Evolutionary conservation across 2,797 vertebrate species (phyloP), one percentile per base, ranked within the genome.

Genomic region (Nothura maculosa): DNA sequence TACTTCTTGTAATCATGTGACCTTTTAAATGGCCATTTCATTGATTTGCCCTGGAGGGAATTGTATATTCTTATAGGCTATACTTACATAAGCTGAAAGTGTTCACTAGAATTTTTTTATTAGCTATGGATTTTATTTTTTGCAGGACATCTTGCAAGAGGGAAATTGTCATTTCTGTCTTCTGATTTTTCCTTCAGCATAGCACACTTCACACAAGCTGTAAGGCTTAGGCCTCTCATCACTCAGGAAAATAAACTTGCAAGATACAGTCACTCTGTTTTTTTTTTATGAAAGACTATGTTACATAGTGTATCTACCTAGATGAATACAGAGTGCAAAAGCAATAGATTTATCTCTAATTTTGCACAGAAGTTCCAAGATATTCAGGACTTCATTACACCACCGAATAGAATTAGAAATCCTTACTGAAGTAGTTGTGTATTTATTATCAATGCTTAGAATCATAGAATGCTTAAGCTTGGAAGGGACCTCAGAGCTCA

Each of bases 171-270:
- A 0, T 7, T 60, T 74, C 75, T 75, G 19, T 36, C 61, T 87
- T 81, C 12, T 43, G 13, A 43, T 84, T 91, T 84, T 14, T 13
- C 6, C 54, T 79, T 27, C 0, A 0, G 25, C 24, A 27, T n/a
- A 36, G 36, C 17, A 87, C 38, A 74, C 66, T 55, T 79, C 27
- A 27, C 12, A 36, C 10, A 60, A 52, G 73, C 5, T 1, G 1
- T 48, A 81, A 73, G 4, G 4, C 34, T 43, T 64, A 40, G 55
- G 28, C 6, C 8, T 58, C 19, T 76, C 7, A 83, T 90, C 55
- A 60, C 4, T 57, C 14, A 74, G 40, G 10, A 80, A 82, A 60
- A 85, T 30, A 62, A 62, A 79, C 21, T 54, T 1, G 1, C 16
- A 69, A 5, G 14, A 60, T 84, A 79, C n/a, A 67, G 3, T 70